Evolutionary conservation across 2,888 invertebrate species (phyloP).

Genomic region (Apotomis capreana): DNA sequence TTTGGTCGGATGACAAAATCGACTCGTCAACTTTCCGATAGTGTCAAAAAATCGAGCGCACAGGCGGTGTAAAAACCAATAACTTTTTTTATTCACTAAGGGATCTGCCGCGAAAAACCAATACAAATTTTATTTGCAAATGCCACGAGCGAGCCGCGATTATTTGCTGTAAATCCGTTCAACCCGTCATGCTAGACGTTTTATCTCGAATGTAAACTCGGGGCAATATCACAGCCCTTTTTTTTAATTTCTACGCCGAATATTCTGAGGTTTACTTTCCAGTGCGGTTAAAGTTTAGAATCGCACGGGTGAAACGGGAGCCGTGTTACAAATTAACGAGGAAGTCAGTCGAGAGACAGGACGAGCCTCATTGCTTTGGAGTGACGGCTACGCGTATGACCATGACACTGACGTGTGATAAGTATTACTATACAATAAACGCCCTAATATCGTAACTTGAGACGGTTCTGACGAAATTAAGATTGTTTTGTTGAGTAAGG

Average conservation of each 20-base stretch:
- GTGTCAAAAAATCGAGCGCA: not conserved
- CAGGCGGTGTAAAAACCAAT: not conserved
- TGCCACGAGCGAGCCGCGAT: constrained; percentile 44
- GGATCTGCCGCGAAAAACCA: not conserved
- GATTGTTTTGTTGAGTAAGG: not conserved
- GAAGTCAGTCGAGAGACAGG: constrained; percentile 76
- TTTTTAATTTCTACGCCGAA: constrained; percentile 53
- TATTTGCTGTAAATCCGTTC: constrained; percentile 53
- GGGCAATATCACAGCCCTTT: constrained; percentile 57
- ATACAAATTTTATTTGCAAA: constrained; percentile 10
- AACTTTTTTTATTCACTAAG: not conserved
- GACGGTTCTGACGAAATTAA: constrained; percentile 5
- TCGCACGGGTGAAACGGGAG: constrained; percentile 57
- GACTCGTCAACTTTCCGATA: not conserved
- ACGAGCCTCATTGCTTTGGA: constrained; percentile 60
- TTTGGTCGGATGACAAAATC: not conserved
- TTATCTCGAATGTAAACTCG: constrained; percentile 70
- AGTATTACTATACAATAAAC: constrained; percentile 29
- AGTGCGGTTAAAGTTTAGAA: constrained; percentile 59
- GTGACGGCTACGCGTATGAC: constrained; percentile 59
- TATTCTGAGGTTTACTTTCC: constrained; percentile 47
- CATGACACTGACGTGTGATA: constrained; percentile 52
- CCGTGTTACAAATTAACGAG: constrained; percentile 77
- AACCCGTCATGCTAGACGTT: constrained; percentile 59
- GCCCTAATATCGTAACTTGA: constrained; percentile 14